phyloP scores from a whole-genome alignment of 2,113 vertebrate species.

The Tauraco erythrolophus region DNA sequence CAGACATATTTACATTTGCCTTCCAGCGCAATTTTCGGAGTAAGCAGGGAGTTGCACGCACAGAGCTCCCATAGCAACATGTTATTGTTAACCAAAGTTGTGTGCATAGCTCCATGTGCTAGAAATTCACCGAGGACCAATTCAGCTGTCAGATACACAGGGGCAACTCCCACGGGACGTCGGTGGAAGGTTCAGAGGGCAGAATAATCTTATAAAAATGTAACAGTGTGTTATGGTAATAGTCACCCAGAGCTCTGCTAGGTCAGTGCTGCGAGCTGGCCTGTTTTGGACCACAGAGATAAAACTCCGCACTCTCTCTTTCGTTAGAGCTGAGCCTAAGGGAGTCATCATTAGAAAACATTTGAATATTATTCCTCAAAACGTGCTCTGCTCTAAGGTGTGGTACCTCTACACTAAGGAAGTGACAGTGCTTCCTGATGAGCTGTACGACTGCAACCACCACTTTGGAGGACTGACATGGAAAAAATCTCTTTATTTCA shows the following conservation, averaged over 20 bases:
- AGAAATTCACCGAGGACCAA: slow-evolving; percentile 53
- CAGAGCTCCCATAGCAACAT: slow-evolving; percentile 49
- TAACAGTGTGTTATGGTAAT: neutral
- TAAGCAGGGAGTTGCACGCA: neutral
- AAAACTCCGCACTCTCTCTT: neutral
- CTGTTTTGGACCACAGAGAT: neutral
- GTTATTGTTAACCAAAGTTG: slow-evolving; percentile 60
- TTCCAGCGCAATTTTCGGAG: slow-evolving; percentile 35
- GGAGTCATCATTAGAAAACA: neutral
- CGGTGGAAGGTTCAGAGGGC: slow-evolving; percentile 6
- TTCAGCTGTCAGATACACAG: slow-evolving; percentile 44
- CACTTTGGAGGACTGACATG: neutral
- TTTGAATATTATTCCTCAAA: neutral
- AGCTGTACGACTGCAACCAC: neutral
- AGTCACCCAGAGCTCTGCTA: neutral
- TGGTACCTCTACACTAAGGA: neutral
- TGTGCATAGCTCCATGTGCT: slow-evolving; percentile 17
- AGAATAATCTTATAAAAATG: slow-evolving; percentile 17
- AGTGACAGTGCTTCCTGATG: neutral
- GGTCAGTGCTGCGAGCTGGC: neutral
- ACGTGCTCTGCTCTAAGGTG: neutral
- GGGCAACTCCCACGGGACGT: neutral
- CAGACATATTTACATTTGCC: slow-evolving; percentile 34
- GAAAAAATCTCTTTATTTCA: neutral
- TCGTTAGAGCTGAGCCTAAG: neutral